Conservation (phyloP, 1,140 invertebrate genomes). For the Pristionchus pacificus region DNA sequence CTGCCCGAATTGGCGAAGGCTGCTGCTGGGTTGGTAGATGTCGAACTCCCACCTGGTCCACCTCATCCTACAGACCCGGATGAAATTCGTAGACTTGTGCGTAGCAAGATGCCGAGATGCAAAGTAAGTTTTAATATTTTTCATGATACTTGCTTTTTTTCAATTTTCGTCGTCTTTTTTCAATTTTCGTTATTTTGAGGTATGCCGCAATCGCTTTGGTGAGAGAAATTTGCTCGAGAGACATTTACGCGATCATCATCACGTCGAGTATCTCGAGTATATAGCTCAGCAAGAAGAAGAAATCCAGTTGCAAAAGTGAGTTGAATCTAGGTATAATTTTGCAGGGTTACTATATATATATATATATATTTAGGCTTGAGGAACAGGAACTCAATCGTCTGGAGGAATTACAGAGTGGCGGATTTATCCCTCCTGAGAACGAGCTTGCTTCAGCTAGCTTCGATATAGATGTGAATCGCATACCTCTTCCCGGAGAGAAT, state of each 20-base stretch:
- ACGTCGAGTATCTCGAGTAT: constrained; percentile 50
- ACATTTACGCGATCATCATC: constrained; percentile 54
- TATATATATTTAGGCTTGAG: constrained; percentile 36
- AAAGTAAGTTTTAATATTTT: constrained; percentile 35
- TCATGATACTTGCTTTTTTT: no score
- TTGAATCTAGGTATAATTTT: constrained; percentile 12
- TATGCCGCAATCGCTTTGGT: constrained; percentile 53
- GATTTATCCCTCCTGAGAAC: constrained; percentile 53
- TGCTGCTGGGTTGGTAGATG: background rate
- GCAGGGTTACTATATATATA: constrained; percentile 1
- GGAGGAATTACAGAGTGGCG: constrained; percentile 49
- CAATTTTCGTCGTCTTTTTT: background rate
- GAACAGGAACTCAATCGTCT: constrained; percentile 54
- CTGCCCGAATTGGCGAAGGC: background rate
- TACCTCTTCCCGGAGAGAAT: constrained; percentile 49
- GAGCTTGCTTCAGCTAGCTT: constrained; percentile 43
- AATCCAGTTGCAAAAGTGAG: constrained; percentile 46
- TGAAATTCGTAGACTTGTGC: constrained; percentile 46
- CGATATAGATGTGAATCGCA: constrained; percentile 28
- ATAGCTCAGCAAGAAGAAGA: constrained; percentile 53
- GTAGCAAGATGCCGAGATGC: constrained; percentile 51
- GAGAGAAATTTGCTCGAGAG: constrained; percentile 53
- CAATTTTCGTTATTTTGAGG: background rate
- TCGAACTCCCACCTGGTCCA: constrained; percentile 20
- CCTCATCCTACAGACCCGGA: constrained; percentile 47